These are phyloP conservation scores for Menidia menidia DNA, from an alignment of 2,797 vertebrate species.

Conservation along the genomic window DNA sequence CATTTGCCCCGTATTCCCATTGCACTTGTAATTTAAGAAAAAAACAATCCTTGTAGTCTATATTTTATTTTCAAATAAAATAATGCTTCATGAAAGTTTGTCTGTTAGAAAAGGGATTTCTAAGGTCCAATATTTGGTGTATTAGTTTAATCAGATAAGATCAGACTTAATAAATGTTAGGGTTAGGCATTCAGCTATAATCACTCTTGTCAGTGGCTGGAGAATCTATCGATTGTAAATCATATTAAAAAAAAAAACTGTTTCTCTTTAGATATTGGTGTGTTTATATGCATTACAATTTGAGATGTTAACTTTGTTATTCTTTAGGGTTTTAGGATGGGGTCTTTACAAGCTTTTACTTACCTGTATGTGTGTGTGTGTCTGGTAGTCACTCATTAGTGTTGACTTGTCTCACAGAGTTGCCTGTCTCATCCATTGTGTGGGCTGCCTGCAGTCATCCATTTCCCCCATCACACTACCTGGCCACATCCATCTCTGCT, in stretches of 20 bases:
- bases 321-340: constrained; percentile 19
- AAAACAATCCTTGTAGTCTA: too few species aligned
- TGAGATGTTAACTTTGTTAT: constrained; percentile 18
- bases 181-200: too few species aligned
- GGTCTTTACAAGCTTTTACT: constrained; percentile 24
- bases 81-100: too few species aligned
- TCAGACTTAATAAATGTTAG: too few species aligned
- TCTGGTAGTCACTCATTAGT: constrained; percentile 66
- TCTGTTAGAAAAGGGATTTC: too few species aligned
- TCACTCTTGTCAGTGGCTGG: not conserved
- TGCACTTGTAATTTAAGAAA: too few species aligned
- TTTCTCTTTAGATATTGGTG: not conserved
- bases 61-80: too few species aligned
- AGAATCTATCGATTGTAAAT: constrained; percentile 11
- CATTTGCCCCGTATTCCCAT: too few species aligned
- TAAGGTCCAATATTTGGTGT: too few species aligned
- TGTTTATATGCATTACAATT: constrained; percentile 24
- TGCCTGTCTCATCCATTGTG: constrained; percentile 70
- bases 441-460: constrained; percentile 68
- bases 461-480: constrained; percentile 56
- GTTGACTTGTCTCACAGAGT: constrained; percentile 60
- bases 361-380: constrained; percentile 22
- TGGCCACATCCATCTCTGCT: constrained; percentile 70
- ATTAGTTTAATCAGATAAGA: too few species aligned
- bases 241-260: constrained; percentile 4